Conservation (phyloP, 2,113 vertebrate species). For the Pyxicephalus adspersus region DNA sequence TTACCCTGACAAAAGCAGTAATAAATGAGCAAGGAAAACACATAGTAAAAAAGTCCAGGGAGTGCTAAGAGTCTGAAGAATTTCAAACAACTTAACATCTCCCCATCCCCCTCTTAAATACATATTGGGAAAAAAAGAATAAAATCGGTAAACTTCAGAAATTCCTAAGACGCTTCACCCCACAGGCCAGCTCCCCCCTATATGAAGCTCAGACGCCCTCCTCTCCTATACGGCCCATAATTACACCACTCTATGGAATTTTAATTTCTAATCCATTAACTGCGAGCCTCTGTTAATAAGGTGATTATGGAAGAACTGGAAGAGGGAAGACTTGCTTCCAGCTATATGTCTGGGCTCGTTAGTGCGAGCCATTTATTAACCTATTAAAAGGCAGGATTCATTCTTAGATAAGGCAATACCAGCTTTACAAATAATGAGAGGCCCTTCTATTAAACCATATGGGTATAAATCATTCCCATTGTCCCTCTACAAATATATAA, state of each 20-base stretch:
- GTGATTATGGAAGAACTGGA: constrained; percentile 1
- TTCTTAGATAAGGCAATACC: too few relatives aligned
- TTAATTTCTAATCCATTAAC: constrained; percentile 26
- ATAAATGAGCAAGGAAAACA: too few relatives aligned
- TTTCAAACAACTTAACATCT: background rate
- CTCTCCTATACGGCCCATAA: background rate
- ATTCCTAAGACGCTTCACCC: constrained; percentile 49
- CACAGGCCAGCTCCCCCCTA: background rate
- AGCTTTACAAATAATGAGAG: too few relatives aligned
- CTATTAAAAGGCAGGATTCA: too few relatives aligned
- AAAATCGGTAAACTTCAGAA: constrained; percentile 17
- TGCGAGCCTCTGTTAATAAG: background rate
- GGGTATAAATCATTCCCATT: too few relatives aligned
- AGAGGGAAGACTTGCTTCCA: background rate
- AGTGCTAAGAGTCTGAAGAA: background rate
- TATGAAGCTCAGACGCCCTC: background rate
- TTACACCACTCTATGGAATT: background rate
- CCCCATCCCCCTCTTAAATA: constrained; percentile 15
- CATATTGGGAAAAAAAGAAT: background rate
- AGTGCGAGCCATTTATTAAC: too few relatives aligned
- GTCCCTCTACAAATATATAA: too few relatives aligned
- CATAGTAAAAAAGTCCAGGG: too few relatives aligned
- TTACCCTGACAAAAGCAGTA: too few relatives aligned
- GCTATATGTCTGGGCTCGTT: too few relatives aligned
- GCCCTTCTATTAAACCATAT: too few relatives aligned